phyloP scores from a whole-genome alignment of 35 echinoderm and acorn worm species.

The Ptychodera flava region DNA sequence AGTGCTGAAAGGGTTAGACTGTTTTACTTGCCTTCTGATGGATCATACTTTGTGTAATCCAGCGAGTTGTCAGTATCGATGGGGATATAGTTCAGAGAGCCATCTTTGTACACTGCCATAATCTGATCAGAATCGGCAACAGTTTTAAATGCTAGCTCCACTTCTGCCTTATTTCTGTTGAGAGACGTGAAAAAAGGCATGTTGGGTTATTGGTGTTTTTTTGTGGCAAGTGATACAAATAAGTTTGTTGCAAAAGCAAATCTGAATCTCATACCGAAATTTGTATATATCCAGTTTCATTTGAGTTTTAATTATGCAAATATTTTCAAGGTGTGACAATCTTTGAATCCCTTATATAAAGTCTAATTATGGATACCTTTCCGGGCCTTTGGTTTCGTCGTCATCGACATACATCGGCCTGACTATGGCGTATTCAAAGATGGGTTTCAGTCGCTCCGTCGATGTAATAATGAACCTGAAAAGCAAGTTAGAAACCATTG shows the following conservation, averaged over 20 bases:
- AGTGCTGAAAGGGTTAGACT: too few species aligned
- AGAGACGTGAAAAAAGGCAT: too few species aligned
- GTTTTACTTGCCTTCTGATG: constrained; percentile 48
- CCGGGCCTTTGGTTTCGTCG: constrained; percentile 44
- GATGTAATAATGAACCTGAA: constrained; percentile 57
- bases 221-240: too few species aligned
- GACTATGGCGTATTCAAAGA: constrained; percentile 67
- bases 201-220: too few species aligned
- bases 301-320: too few species aligned
- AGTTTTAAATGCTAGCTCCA: constrained; percentile 61
- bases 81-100: constrained; percentile 31
- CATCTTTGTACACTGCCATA: constrained; percentile 50
- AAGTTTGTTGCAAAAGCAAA: too few species aligned
- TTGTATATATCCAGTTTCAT: too few species aligned
- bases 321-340: too few species aligned
- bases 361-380: too few species aligned
- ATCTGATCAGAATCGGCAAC: constrained; percentile 41
- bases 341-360: too few species aligned
- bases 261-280: too few species aligned
- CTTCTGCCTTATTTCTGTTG: constrained; percentile 34
- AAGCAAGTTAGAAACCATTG: too few species aligned
- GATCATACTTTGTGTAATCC: constrained; percentile 31
- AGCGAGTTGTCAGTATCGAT: constrained; percentile 20
- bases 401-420: constrained; percentile 50
- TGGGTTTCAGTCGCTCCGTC: constrained; percentile 41